These are phyloP conservation scores for Xenops minutus DNA, from an alignment of 2,797 vertebrate genomes.

Conservation along the genomic window DNA sequence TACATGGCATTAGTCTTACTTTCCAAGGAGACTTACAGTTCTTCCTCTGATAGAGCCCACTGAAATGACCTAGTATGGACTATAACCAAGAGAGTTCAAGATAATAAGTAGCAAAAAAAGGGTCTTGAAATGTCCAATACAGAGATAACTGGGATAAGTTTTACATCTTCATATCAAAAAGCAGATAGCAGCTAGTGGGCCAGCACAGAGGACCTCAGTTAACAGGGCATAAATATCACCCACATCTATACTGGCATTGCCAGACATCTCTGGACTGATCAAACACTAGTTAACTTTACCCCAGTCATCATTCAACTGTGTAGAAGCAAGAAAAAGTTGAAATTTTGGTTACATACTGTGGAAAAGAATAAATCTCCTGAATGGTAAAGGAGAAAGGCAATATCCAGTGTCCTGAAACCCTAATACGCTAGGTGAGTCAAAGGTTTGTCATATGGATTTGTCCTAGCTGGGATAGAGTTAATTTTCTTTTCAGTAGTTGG, in stretches of 20 bases:
- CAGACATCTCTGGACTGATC: neutral
- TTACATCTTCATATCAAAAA: neutral
- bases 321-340: neutral
- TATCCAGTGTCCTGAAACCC: neutral
- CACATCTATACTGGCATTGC: rapidly evolving
- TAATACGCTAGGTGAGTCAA: neutral
- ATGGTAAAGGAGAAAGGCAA: neutral
- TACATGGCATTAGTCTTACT: neutral
- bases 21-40: neutral
- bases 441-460: neutral
- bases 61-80: neutral
- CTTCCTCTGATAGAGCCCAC: neutral
- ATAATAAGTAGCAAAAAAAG: neutral
- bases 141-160: neutral
- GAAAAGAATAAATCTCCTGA: neutral
- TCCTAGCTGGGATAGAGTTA: neutral
- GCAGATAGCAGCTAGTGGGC: neutral
- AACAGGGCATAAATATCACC: neutral
- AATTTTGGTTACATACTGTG: neutral
- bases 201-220: rapidly evolving
- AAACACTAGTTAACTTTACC: neutral
- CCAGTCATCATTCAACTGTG: rapidly evolving
- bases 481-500: neutral
- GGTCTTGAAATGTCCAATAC: neutral
- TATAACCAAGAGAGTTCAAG: neutral